phyloP scores from a whole-genome alignment of 23 tunicate genomes.

The Aplidium turbinatum region DNA sequence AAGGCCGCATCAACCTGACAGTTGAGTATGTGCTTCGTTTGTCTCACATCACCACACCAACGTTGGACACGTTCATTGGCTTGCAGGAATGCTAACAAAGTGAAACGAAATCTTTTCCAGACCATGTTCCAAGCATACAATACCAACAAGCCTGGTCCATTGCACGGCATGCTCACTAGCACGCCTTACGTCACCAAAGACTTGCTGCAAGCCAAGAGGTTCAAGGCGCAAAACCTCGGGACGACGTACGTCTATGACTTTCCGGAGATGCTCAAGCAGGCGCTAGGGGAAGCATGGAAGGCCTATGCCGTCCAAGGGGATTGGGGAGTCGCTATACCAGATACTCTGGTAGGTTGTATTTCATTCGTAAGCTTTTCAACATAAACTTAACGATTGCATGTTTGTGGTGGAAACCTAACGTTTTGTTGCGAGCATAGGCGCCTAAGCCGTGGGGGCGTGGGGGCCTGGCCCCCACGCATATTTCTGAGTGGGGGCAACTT shows the following conservation, averaged over 20 bases:
- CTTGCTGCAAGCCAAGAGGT: slow-evolving; percentile 95
- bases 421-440: no score
- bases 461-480: no score
- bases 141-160: slow-evolving; percentile 70
- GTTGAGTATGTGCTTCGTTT: no score
- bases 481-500: no score
- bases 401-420: no score
- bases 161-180: slow-evolving; percentile 91
- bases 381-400: no score
- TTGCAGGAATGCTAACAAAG: no score
- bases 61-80: no score
- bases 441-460: no score
- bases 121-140: slow-evolving; percentile 89
- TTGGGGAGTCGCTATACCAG: slow-evolving; percentile 81
- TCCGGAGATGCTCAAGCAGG: slow-evolving; percentile 78
- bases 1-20: no score
- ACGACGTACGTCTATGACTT: slow-evolving; percentile 98
- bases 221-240: slow-evolving; percentile 94
- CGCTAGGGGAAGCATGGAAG: slow-evolving; percentile 71
- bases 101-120: slow-evolving; percentile 55
- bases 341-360: slow-evolving; percentile 56
- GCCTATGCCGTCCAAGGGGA: slow-evolving; percentile 64
- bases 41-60: no score
- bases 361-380: no score
- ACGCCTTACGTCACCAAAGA: slow-evolving; percentile 98